These are phyloP conservation scores for Hirudo medicinalis DNA, from an alignment of 1,140 invertebrate genomes.

Conservation along the genomic window DNA sequence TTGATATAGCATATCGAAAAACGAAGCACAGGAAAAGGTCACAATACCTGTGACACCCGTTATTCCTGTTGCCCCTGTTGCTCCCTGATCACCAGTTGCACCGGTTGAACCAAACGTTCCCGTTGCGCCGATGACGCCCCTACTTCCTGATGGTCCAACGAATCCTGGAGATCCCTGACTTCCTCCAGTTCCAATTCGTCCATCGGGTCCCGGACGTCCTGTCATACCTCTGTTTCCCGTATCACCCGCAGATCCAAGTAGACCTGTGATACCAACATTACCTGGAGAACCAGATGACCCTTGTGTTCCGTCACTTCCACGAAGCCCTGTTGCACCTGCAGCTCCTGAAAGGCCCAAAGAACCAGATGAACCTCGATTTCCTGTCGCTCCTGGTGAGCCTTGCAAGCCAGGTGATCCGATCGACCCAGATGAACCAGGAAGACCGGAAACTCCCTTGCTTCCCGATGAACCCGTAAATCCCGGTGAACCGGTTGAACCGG, in stretches of 20 bases:
- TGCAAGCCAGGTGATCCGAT: background rate
- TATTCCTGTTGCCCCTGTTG: background rate
- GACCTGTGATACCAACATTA: background rate
- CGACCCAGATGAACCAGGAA: background rate
- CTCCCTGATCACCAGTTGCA: background rate
- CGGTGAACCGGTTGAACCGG: background rate
- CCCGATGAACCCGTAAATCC: background rate
- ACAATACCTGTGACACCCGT: background rate
- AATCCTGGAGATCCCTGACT: background rate
- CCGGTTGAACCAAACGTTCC: background rate
- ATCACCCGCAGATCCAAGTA: background rate
- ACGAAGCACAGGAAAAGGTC: background rate
- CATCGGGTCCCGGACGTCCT: background rate
- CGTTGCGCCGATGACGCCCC: background rate
- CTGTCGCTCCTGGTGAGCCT: slow-evolving; percentile 6
- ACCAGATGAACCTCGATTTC: slow-evolving; percentile 3
- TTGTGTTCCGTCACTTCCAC: slow-evolving; percentile 14
- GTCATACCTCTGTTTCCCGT: background rate
- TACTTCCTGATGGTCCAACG: background rate
- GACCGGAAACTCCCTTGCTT: background rate
- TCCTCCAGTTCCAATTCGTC: background rate
- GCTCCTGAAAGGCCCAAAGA: background rate
- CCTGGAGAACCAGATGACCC: background rate
- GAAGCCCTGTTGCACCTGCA: slow-evolving; percentile 12
- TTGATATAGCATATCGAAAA: background rate